Evolutionary conservation across 1,140 invertebrate genomes (phyloP).

Genomic region (Drosophila gunungcola): DNA sequence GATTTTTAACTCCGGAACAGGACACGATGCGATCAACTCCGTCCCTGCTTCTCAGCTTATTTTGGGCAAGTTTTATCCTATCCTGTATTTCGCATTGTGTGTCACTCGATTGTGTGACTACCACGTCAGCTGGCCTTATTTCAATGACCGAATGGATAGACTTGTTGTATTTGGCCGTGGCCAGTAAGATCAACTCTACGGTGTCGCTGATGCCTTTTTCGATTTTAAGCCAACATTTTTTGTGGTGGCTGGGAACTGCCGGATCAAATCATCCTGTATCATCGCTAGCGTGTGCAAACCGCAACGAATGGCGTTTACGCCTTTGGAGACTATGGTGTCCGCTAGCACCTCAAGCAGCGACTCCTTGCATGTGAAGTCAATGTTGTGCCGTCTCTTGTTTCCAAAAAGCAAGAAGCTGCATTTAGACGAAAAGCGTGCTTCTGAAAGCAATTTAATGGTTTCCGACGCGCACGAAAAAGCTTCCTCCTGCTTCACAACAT

Average conservation of each 20-base stretch:
- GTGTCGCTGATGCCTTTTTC: conserved; percentile 2
- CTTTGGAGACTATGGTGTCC: not conserved
- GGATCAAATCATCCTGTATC: no score
- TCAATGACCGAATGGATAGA: not conserved
- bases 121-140: not conserved
- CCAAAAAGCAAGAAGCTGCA: no score
- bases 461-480: no score
- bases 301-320: conserved; percentile 1
- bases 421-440: no score
- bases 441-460: no score
- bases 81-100: not conserved
- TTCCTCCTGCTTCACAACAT: no score
- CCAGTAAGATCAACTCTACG: not conserved
- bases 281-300: not conserved
- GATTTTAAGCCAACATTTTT: not conserved
- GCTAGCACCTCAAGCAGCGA: not conserved
- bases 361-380: not conserved
- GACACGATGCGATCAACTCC: no score
- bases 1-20: no score
- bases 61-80: not conserved
- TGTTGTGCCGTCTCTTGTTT: no score
- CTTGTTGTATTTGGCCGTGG: not conserved
- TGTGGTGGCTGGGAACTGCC: no score
- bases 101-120: conserved; percentile 1
- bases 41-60: no score